Conservation (phyloP, 1,140 invertebrate species). For the Rhynchophorus ferrugineus region DNA sequence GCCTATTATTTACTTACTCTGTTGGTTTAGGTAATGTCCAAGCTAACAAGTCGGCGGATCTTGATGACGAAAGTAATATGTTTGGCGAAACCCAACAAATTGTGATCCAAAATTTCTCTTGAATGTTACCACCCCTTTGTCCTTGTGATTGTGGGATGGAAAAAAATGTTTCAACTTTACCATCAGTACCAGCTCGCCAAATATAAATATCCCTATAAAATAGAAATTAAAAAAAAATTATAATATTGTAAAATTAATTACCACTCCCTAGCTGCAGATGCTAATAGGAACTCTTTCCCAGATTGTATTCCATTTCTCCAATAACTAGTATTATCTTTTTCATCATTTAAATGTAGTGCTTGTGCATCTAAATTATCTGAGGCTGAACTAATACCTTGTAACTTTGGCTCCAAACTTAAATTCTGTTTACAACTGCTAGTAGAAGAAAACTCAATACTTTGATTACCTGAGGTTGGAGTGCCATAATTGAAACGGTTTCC, state of each 20-base stretch:
- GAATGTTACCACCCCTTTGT: slow-evolving; percentile 31
- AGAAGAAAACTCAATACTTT: slow-evolving; percentile 4
- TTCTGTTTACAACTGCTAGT: slow-evolving; percentile 1
- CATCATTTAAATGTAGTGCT: not conserved
- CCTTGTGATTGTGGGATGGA: slow-evolving; percentile 31
- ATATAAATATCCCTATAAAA: slow-evolving; percentile 44
- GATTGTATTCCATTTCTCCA: slow-evolving; percentile 22
- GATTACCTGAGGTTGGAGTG: not conserved
- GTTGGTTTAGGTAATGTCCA: slow-evolving; percentile 40
- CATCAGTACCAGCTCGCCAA: slow-evolving; percentile 50
- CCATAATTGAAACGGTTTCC: not conserved
- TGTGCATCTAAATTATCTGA: not conserved
- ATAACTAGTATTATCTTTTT: not conserved
- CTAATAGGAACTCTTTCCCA: slow-evolving; percentile 44
- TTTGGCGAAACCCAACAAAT: slow-evolving; percentile 50
- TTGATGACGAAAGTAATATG: slow-evolving; percentile 43
- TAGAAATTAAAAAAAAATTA: slow-evolving; percentile 10
- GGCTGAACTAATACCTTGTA: not conserved
- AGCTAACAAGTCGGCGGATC: slow-evolving; percentile 47
- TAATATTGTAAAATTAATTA: slow-evolving; percentile 24
- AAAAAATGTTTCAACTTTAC: slow-evolving; percentile 42
- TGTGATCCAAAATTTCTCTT: slow-evolving; percentile 41
- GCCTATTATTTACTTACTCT: slow-evolving; percentile 29
- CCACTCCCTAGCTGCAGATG: slow-evolving; percentile 46
- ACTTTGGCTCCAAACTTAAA: not conserved